Percentiles rank a stretch among this genome's conserved stretches.
phyloP scores from a whole-genome alignment of 2,113 vertebrate species.

The Colius striatus region DNA sequence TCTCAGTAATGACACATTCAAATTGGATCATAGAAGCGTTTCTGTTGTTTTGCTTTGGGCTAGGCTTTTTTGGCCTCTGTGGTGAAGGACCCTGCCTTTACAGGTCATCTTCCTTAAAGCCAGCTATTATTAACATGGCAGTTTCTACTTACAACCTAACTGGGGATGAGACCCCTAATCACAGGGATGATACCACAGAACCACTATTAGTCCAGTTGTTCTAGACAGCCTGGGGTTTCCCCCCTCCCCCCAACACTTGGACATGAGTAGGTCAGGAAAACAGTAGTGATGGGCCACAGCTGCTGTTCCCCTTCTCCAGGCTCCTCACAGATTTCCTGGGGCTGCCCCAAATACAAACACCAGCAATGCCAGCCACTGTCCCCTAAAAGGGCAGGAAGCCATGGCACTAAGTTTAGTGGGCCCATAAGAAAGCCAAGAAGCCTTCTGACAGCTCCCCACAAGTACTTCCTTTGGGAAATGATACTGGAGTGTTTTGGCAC shows the following conservation, averaged over 20 bases:
- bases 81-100: not conserved
- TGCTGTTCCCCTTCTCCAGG: not conserved
- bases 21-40: accelerated
- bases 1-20: not conserved
- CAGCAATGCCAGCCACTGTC: not conserved
- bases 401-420: not conserved
- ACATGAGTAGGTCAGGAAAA: not conserved
- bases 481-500: not conserved
- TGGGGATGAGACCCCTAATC: constrained; percentile 34
- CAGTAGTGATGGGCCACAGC: not conserved
- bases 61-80: not conserved
- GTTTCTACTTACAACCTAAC: constrained; percentile 62
- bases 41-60: not conserved
- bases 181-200: constrained; percentile 10
- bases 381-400: not conserved
- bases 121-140: not conserved
- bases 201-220: constrained; percentile 16
- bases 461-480: constrained; percentile 18
- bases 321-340: not conserved
- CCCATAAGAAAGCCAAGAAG: not conserved
- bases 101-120: not conserved
- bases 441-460: not conserved
- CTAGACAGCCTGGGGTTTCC: not conserved
- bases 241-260: not conserved
- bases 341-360: not conserved